Evolutionary conservation across 2,113 vertebrate genomes (phyloP).

Genomic region (Zeus faber): DNA sequence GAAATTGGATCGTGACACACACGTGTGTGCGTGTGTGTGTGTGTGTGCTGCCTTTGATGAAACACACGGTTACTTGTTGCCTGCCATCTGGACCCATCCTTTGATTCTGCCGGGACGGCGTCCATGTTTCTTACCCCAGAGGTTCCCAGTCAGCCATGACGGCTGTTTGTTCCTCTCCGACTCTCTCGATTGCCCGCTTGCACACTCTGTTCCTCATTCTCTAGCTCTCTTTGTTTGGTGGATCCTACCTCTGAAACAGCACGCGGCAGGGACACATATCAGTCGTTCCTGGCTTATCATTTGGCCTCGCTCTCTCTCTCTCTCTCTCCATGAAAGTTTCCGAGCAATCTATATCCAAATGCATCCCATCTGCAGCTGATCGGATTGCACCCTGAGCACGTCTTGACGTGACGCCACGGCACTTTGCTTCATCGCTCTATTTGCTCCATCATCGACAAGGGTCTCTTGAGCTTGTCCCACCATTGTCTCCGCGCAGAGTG

Average conservation of each 20-base stretch:
- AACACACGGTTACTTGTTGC: slow-evolving; percentile 57
- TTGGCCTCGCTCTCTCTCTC: not conserved
- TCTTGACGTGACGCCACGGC: slow-evolving; percentile 14
- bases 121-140: slow-evolving; percentile 47
- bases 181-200: not conserved
- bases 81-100: slow-evolving; percentile 55
- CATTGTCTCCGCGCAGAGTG: slow-evolving; percentile 13
- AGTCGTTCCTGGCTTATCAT: too few species aligned
- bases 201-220: not conserved
- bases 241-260: not conserved
- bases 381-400: not conserved
- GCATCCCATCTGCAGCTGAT: not conserved
- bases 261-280: not conserved
- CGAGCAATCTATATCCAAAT: not conserved
- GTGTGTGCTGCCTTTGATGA: slow-evolving; percentile 33
- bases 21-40: slow-evolving; percentile 2
- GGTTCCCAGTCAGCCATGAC: slow-evolving; percentile 49
- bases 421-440: slow-evolving; percentile 1
- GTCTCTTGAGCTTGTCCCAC: slow-evolving; percentile 7
- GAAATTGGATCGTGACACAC: too few species aligned
- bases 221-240: not conserved
- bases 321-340: not conserved
- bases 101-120: slow-evolving; percentile 37
- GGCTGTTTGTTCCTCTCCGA: slow-evolving; percentile 14
- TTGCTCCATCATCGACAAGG: not conserved